These are phyloP conservation scores for Galerucella nymphaeae DNA, from an alignment of 2,888 invertebrate species.

Conservation along the genomic window DNA sequence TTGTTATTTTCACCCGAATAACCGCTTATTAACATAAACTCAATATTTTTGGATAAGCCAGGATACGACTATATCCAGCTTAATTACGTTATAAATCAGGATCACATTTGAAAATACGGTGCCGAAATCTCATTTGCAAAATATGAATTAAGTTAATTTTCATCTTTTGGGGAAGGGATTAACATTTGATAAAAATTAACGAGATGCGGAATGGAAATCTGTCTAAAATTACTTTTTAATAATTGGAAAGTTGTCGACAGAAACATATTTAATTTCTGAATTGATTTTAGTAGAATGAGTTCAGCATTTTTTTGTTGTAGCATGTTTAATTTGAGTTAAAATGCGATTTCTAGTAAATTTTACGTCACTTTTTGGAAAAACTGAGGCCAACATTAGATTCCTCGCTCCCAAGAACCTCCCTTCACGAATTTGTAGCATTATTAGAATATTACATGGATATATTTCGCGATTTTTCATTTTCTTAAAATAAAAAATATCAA, in stretches of 20 bases:
- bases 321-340: neutral
- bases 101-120: slow-evolving; percentile 35
- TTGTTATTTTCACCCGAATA: slow-evolving; percentile 11
- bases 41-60: slow-evolving; percentile 30
- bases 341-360: too few relatives aligned
- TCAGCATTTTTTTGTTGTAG: too few relatives aligned
- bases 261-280: neutral
- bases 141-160: slow-evolving; percentile 13
- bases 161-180: neutral
- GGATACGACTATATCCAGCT: slow-evolving; percentile 29
- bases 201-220: neutral
- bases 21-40: slow-evolving; percentile 34
- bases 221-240: neutral
- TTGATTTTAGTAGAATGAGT: neutral
- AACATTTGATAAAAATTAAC: slow-evolving; percentile 4
- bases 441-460: too few relatives aligned
- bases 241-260: neutral
- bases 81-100: slow-evolving; percentile 40
- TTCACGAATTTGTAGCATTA: too few relatives aligned
- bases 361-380: too few relatives aligned
- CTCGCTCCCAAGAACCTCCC: too few relatives aligned
- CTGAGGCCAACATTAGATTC: too few relatives aligned
- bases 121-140: slow-evolving; percentile 31
- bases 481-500: too few relatives aligned
- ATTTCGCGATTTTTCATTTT: too few relatives aligned